These are phyloP conservation scores for Emmelina monodactyla DNA, from an alignment of 2,888 invertebrate species.

Conservation along the genomic window DNA sequence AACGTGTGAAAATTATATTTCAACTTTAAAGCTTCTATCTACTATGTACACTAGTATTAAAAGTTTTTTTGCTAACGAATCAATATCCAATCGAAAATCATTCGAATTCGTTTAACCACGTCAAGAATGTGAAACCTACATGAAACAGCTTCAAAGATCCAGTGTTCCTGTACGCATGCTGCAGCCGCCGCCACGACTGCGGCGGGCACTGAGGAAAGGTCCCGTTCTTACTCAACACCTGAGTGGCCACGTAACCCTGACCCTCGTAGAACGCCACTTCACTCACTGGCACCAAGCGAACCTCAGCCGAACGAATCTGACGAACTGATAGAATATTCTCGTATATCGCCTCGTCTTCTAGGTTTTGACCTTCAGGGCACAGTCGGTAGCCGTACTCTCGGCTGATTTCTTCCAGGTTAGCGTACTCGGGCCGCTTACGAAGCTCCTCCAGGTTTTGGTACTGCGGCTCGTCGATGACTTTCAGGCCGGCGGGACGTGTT, in stretches of 20 bases:
- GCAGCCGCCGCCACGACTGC: conserved; percentile 55
- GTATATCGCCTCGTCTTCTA: conserved; percentile 61
- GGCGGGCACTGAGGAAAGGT: conserved; percentile 63
- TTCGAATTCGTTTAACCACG: conserved; percentile 5
- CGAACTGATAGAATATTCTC: conserved; percentile 61
- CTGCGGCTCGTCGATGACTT: conserved; percentile 52
- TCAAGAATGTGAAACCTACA: conserved; percentile 34
- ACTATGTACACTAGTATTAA: too few species aligned
- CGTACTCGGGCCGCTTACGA: conserved; percentile 57
- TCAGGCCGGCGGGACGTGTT: conserved; percentile 37
- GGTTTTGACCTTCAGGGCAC: conserved; percentile 60
- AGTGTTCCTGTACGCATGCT: conserved; percentile 43
- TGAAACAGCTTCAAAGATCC: conserved; percentile 48
- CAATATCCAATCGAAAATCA: background rate
- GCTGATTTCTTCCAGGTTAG: conserved; percentile 58
- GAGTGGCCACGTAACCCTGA: conserved; percentile 59
- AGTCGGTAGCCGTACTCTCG: conserved; percentile 60
- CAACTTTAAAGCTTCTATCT: too few species aligned
- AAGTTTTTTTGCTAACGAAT: background rate
- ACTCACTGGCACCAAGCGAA: conserved; percentile 59
- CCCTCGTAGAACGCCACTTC: conserved; percentile 60
- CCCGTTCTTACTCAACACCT: conserved; percentile 56
- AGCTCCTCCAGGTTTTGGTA: conserved; percentile 58
- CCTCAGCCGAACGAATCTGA: conserved; percentile 58
- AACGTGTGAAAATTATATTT: too few species aligned